Evolutionary conservation across 2,113 vertebrate species (phyloP), one percentile per base, ranked within the genome.

Genomic region (Gallinago paraguaiae): DNA sequence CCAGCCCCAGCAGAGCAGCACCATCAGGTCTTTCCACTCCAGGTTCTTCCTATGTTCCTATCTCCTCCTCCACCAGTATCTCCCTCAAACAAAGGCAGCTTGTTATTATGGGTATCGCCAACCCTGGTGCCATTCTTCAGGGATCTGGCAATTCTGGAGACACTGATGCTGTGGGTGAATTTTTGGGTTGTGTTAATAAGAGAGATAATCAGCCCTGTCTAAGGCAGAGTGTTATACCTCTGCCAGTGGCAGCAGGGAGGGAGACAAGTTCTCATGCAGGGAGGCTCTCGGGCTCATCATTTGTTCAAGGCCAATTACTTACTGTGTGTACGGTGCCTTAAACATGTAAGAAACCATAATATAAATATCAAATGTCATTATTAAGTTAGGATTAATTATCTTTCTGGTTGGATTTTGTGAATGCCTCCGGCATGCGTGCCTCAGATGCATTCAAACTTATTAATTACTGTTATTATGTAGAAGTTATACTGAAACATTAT

Each of bases 321-420:
- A 41, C 81, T 61, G 25, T 39, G 53, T 79, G 56, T 50, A n/a
- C 5, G 7, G 48, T 77, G 63, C 72, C 69, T 84, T 70, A 35
- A 92, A 91, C 78, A n/a, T 41, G 39, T 35, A 50, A 86, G 86
- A 92, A 50, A 51, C 9, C 63, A 61, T 56, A 68, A 51, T 68
- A 68, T 75, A 71, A 88, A 84, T 84, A 95, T 90, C 72, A 94
- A 80, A 86, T 93, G 60, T 85, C 59, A 20, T 95, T 57, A 95
- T 75, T 90, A 89, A 95, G 64, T 23, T 33, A 88, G 88, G 74
- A 84, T 94, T 96, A 95, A 90, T 96, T 96, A 81, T 71, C 82
- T 77, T 93, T 74, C 68, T 77, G 75, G 50, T 71, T 82, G 70
- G 6, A 78, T 95, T 86, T 78, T 86, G 56, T 41, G 61, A 84